These are phyloP conservation scores for Lycocorax pyrrhopterus DNA, from an alignment of 2,113 vertebrate species.

Conservation along the genomic window DNA sequence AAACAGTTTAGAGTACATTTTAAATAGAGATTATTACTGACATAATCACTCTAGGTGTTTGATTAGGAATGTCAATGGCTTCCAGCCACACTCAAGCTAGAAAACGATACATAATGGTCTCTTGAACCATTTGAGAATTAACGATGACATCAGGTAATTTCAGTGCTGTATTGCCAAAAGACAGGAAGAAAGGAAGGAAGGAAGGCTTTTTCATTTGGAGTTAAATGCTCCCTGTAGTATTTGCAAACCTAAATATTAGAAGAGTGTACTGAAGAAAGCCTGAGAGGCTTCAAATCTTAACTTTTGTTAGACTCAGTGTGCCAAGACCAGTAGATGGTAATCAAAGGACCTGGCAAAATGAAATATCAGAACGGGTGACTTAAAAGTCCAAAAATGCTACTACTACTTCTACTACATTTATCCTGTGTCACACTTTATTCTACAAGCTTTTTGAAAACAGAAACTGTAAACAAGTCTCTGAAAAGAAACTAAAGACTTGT, in stretches of 20 bases:
- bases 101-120: conserved; percentile 8
- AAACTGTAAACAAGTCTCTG: background rate
- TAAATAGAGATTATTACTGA: conserved; percentile 34
- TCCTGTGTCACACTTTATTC: background rate
- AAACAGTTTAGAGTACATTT: conserved; percentile 15
- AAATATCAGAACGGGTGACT: background rate
- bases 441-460: background rate
- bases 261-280: background rate
- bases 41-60: conserved; percentile 37
- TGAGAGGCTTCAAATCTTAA: background rate
- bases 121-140: conserved; percentile 26
- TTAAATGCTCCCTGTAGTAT: conserved; percentile 33
- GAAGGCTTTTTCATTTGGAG: background rate
- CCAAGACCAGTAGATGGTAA: background rate
- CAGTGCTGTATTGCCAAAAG: background rate
- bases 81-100: conserved; percentile 22
- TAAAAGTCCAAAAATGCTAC: background rate
- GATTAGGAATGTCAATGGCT: conserved; percentile 49
- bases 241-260: conserved; percentile 8
- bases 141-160: conserved; percentile 48
- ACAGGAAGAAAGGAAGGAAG: conserved; percentile 45
- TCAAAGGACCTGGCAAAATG: background rate
- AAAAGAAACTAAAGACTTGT: background rate
- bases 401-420: background rate
- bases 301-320: background rate